Evolutionary conservation across 2,888 invertebrate species (phyloP), one percentile per base, ranked within the genome.

Genomic region (Suillia variegata): DNA sequence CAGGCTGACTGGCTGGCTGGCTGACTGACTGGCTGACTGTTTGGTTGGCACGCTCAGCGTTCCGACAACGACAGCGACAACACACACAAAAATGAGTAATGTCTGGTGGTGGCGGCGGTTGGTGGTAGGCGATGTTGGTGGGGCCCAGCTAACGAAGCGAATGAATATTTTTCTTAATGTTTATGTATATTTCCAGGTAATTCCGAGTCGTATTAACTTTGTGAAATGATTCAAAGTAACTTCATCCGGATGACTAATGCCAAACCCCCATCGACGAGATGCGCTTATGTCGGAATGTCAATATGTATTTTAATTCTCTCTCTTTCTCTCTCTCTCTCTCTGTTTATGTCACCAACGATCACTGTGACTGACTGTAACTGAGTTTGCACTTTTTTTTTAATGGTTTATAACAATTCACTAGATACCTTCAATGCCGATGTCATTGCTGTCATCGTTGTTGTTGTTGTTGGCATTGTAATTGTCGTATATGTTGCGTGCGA

Each of bases 401-500:
- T n/a, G n/a, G n/a, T n/a, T n/a, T n/a, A n/a, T n/a, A n/a, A n/a
- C n/a, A 6, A 26, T 26, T 26, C 26, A 26, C 26, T 26, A 26
- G 26, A 26, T 26, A 26, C 38, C 21, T 1, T 53, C 26, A n/a
- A 24, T 26, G 22, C 33, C 33, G 26, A 20, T 20, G 17, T 2
- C 34, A 20, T 34, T 20, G 26, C 21, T 12, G 24, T 10, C 50
- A n/a, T 58, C 13, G 20, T 53, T 38, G 2, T 53, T 38, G 22
- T 45, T 26, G 22, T 42, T 47, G 26, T 31, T 20, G 17, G 6
- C 34, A 20, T 34, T 20, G 26, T 33, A 20, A 17, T 10, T 53
- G 15, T 58, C 13, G 20, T 64, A 64, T 34, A 71, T 38, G 57
- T 56, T 65, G 48, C 58, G 61, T 42, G 65, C 55, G 17, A 68